Base-by-base conservation (phyloP, 2,797 vertebrate genomes). In the Pangasius macronema region DNA sequence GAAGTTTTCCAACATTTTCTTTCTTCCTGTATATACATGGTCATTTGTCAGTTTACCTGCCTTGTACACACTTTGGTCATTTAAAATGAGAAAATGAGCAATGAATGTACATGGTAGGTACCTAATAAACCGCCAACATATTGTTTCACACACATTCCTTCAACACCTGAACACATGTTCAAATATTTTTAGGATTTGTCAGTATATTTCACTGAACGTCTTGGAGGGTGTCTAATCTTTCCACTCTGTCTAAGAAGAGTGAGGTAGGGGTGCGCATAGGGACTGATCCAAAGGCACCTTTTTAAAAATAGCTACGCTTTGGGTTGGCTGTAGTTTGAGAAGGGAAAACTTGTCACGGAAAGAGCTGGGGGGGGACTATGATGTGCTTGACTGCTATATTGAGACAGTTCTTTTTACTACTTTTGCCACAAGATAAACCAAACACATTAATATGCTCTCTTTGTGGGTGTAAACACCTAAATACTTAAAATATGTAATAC, bases 251-350 rank as follows among this genome's bases (percentile, higher is more conserved):
- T 67, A 75, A 68, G 73, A 85, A 73, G 55, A 88, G 59, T 73
- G 87, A 88, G 87, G 87, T 87, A 88, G 86, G 72, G 82, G 82
- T 84, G 36, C 8, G 27, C 85, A 42, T 53, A 53, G 49, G 73
- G 59, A 81, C 84, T 51, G 84, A 72, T 84, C 77, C 85, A 82
- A 86, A 77, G 86, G 84, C 68, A 89, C 67, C 81, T 16, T 82
- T 61, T 79, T 84, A 85, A 89, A 90, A 86, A 83, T 86, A 88
- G 68, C 84, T 82, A 72, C 42, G 14, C 63, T 83, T 73, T 87
- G 77, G 46, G 36, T 79, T 77, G 79, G 33, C 24, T 68, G 59
- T 77, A 65, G 46, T 82, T 33, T 55, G 81, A 85, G 42, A 61
- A 42, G 18, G n/a, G 63, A 68, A 55, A 77, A 49, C 55, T 42